These are phyloP conservation scores for Kradibia gibbosae DNA, from an alignment of 1,140 invertebrate genomes.

Conservation along the genomic window DNA sequence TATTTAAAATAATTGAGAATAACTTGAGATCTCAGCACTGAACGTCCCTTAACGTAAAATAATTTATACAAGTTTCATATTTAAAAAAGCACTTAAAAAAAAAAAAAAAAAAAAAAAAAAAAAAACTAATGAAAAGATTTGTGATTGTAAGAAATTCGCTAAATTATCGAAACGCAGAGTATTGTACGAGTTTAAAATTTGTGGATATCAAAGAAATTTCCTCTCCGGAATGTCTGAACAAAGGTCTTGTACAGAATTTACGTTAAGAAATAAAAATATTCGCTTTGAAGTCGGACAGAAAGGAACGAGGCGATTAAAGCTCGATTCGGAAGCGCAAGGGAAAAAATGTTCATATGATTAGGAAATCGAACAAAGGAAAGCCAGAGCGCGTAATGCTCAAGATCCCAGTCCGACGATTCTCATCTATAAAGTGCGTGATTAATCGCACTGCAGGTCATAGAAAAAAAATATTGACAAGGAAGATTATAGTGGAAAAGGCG, in stretches of 20 bases:
- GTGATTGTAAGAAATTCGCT: not conserved
- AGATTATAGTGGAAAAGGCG: slow-evolving; percentile 18
- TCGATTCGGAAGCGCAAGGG: not conserved
- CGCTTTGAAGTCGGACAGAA: not conserved
- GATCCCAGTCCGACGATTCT: not conserved
- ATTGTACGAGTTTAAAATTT: not conserved
- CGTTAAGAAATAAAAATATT: not conserved
- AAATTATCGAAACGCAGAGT: not conserved
- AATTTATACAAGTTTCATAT: not conserved
- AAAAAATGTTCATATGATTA: not conserved
- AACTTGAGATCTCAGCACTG: not conserved
- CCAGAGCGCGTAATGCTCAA: not conserved
- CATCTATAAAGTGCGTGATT: slow-evolving; percentile 15
- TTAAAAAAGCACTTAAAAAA: too few species aligned
- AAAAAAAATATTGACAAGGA: slow-evolving; percentile 38
- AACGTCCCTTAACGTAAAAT: not conserved
- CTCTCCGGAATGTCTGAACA: too few species aligned
- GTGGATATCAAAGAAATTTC: too few species aligned
- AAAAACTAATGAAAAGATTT: not conserved
- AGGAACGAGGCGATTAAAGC: not conserved
- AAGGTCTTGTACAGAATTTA: too few species aligned
- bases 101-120: not conserved
- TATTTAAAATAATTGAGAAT: not conserved
- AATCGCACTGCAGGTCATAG: not conserved
- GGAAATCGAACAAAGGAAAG: slow-evolving; percentile 5